Base-by-base conservation (phyloP, 2,888 invertebrate genomes). In the Sarcophaga carnaria region DNA sequence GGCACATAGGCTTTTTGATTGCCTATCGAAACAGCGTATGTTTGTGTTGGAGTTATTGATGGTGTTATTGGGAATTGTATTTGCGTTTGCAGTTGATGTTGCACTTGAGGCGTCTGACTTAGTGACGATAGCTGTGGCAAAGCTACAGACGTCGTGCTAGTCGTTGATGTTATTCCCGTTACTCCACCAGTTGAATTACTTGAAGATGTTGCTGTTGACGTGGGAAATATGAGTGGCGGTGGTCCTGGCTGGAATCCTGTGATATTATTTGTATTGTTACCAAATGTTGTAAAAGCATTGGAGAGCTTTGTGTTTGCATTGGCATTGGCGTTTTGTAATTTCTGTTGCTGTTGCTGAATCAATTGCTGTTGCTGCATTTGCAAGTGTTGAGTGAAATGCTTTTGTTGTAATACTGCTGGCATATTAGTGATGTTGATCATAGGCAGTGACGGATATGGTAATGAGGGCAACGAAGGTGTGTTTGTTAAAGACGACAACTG, bases 21-120 rank as follows among this genome's bases (percentile, higher is more conserved):
- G 45, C 67, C 83, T 22, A 77, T 66, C 6, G 86, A 59, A 54
- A 86, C 77, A 20, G 88, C 76, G 72, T 63, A 76, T 88, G 89
- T 88, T 90, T 91, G n/a, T 89, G 90, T 74, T 88, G 90, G 67
- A 89, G 90, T 27, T 71, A 86, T 4, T 10, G 69, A 62, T 20
- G 78, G 25, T 45, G 60, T 45, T n/a, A 71, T 63, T 75, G 87
- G 88, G 20, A 70, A 87, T 64, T 86, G 88, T 37, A 87, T 81
- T 22, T 74, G 81, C 1, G 80, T 76, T 49, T 71, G 86, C 37
- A 83, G 86, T 60, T 88, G 88, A 20, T 66, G 84, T 20, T 87
- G 89, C n/a, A 74, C 85, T 54, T 67, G 82, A 60, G 78, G 75
- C 54, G 71, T 62, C 54, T 83, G 89, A 54, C 79, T 88, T 12